These are phyloP conservation scores for Herminia tarsipennalis DNA, from an alignment of 2,888 invertebrate genomes.

Conservation along the genomic window DNA sequence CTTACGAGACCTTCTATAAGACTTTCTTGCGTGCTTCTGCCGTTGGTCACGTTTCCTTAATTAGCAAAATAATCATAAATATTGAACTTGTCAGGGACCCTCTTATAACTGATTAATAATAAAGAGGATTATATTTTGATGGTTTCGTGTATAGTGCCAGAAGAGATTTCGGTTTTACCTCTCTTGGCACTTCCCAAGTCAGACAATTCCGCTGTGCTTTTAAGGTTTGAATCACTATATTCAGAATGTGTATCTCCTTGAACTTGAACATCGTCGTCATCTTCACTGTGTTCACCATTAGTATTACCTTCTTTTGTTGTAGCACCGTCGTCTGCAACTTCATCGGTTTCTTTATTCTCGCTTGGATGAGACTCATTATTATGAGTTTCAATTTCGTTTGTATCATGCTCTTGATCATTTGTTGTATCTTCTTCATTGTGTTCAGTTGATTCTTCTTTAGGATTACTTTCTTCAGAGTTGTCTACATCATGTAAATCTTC, in stretches of 20 bases:
- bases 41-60: slow-evolving; percentile 80
- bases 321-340: slow-evolving; percentile 42
- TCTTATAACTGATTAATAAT: slow-evolving; percentile 63
- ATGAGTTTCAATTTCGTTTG: slow-evolving; percentile 12
- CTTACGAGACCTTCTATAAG: slow-evolving; percentile 80
- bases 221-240: slow-evolving; percentile 71
- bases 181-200: slow-evolving; percentile 75
- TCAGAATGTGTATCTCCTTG: slow-evolving; percentile 77
- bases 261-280: slow-evolving; percentile 84
- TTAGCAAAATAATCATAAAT: slow-evolving; percentile 84
- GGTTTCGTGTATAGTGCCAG: slow-evolving; percentile 76
- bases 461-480: slow-evolving; percentile 6
- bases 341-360: slow-evolving; percentile 15
- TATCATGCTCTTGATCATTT: slow-evolving; percentile 10
- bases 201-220: slow-evolving; percentile 69
- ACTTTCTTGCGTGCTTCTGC: slow-evolving; percentile 78
- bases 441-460: slow-evolving; percentile 4
- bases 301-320: slow-evolving; percentile 73
- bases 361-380: slow-evolving; percentile 16
- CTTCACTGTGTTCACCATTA: slow-evolving; percentile 73
- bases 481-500: not conserved
- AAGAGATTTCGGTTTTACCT: slow-evolving; percentile 76
- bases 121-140: slow-evolving; percentile 68
- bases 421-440: slow-evolving; percentile 7
- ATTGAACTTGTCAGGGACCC: slow-evolving; percentile 83